phyloP scores from a whole-genome alignment of 2,113 vertebrate genomes.

The Xiphias gladius region DNA sequence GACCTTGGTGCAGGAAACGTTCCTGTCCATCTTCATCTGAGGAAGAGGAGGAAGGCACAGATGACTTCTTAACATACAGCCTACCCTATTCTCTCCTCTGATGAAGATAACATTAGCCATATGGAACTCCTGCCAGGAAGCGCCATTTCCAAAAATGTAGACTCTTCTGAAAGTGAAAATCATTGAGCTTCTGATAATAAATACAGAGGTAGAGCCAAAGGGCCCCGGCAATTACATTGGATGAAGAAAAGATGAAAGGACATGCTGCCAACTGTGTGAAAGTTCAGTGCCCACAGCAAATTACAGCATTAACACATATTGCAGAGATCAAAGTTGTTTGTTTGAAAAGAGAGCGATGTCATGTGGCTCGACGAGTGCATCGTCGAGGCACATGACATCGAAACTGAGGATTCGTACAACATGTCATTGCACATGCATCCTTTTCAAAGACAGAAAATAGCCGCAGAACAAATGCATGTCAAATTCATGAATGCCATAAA shows the following conservation, averaged over 20 bases:
- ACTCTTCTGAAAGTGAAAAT: slow-evolving; percentile 40
- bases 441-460: slow-evolving; percentile 1
- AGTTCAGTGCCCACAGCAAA: slow-evolving; percentile 20
- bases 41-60: slow-evolving; percentile 37
- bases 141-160: neutral
- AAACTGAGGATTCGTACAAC: neutral
- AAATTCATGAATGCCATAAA: neutral
- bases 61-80: slow-evolving; percentile 47
- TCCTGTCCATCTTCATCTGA: slow-evolving; percentile 86
- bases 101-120: slow-evolving; percentile 29
- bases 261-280: slow-evolving; percentile 26
- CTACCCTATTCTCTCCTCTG: slow-evolving; percentile 30
- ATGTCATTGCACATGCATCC: neutral
- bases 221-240: neutral
- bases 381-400: too few species aligned
- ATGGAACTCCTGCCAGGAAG: slow-evolving; percentile 17
- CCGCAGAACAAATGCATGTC: neutral
- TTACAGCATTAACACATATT: slow-evolving; percentile 6
- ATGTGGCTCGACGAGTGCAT: neutral
- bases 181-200: slow-evolving; percentile 29
- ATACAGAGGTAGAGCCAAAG: slow-evolving; percentile 26
- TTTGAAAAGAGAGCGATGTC: neutral
- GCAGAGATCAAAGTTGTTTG: neutral
- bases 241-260: slow-evolving; percentile 21
- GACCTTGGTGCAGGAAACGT: slow-evolving; percentile 84